Evolutionary conservation across 53 echinoderm and acorn worm species (phyloP).

Genomic region (Paelopatides confundens): DNA sequence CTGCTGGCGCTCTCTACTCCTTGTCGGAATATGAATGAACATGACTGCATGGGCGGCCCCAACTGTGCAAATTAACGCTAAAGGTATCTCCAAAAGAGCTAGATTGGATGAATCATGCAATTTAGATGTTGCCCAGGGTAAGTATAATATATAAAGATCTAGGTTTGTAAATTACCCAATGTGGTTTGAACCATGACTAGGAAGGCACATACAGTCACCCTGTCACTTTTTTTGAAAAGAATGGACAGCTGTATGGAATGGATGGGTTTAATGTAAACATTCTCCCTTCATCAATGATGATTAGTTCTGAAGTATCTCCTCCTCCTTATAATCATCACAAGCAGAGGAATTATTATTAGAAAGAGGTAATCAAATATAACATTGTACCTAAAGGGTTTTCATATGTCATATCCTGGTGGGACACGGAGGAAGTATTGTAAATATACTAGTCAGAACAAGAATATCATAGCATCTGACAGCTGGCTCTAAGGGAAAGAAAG

Average conservation of each 20-base stretch:
- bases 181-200: no score
- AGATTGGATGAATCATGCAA: no score
- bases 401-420: background rate
- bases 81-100: no score
- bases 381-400: background rate
- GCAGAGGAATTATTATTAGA: background rate
- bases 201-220: no score
- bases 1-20: no score
- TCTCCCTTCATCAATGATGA: conserved; percentile 23
- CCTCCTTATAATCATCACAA: conserved; percentile 16
- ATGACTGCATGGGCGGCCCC: no score
- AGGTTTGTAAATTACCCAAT: no score
- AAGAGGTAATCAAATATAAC: background rate
- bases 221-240: background rate
- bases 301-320: conserved; percentile 8
- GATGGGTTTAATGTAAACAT: conserved; percentile 25
- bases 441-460: background rate
- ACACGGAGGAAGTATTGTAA: background rate
- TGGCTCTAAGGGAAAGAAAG: no score
- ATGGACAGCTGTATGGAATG: background rate
- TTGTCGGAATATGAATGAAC: no score
- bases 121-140: no score
- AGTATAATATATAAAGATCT: no score
- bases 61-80: no score
- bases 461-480: background rate